Conservation (phyloP, 2,113 vertebrate species). For the Emberiza fucata region DNA sequence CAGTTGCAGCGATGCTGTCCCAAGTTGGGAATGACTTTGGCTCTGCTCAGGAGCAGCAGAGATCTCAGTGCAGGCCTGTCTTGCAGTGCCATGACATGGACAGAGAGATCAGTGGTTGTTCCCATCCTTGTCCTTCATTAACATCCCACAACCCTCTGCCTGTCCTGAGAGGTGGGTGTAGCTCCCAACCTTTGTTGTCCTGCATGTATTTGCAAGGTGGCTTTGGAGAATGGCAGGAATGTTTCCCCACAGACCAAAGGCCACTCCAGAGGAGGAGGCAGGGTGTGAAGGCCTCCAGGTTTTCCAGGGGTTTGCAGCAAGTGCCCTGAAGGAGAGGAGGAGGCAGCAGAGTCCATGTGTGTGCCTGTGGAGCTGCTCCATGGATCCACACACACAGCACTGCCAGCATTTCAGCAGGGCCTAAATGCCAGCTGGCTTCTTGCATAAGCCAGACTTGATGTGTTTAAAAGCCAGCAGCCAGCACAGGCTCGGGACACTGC, state of each 20-base stretch:
- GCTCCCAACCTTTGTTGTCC: neutral
- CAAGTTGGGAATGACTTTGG: neutral
- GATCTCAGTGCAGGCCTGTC: neutral
- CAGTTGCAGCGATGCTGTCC: neutral
- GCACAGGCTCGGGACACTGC: neutral
- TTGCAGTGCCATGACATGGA: neutral
- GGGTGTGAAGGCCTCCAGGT: neutral
- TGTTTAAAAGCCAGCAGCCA: neutral
- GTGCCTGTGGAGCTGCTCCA: neutral
- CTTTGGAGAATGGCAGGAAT: neutral
- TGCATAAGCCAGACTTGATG: neutral
- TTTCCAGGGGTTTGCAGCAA: neutral
- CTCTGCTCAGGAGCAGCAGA: neutral
- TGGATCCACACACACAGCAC: neutral
- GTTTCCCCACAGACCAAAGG: neutral
- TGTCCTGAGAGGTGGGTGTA: fast-evolving
- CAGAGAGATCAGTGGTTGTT: neutral
- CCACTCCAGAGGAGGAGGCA: neutral
- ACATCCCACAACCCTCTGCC: neutral
- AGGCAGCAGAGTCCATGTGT: neutral
- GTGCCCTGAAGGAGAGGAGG: neutral
- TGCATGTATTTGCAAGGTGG: fast-evolving
- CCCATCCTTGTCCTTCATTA: neutral
- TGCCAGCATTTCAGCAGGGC: neutral
- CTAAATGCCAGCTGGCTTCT: neutral